Base-by-base conservation (phyloP, 92 coral and sea anemone genomes). In the Parazoanthus swiftii region DNA sequence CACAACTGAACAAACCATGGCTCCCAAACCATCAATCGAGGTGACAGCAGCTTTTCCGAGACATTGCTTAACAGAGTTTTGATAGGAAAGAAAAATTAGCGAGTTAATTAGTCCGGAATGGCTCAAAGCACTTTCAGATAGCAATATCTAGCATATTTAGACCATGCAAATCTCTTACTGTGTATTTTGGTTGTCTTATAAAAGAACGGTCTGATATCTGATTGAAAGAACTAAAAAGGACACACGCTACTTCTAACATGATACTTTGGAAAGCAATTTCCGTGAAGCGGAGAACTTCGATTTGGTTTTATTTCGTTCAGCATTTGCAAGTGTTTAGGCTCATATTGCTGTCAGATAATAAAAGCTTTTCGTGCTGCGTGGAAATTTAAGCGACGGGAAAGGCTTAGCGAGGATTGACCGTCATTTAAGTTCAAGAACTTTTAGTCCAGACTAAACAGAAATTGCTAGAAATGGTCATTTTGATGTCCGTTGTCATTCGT, bases 301-400 rank as follows among this genome's bases (percentile, higher is more conserved):
- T 83, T 83, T 48, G 39, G 38, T 5, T 71, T 26, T 23, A 18
- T 56, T 26, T 46, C 77, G 59, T 70, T 84, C 33, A 71, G 76
- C 77, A 39, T 70, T 25, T 20, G 65, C 15, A 70, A 83, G 65
- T 70, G 44, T 16, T 48, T 42, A 46, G 87, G 36, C 68, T 76
- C 48, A 11, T n/a, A 84, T 59, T 71, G 63, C 77, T 84, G 87
- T 51, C 79, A 50, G 87, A 70, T 71, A 74, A 56, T 71, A 84
- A 44, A 84, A 70, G 79, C 87, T 71, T 84, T 84, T 84, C 78
- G 68, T 84, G 74, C 75, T 71, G 79, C 38, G 66, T 37, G 77
- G 33, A 84, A 84, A 84, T 71, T 14, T 50, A 37, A 84, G 42
- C 87, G 87, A 71, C 79, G 71, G 87, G 87, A 84, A 84, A 35